phyloP scores from a whole-genome alignment of 2,113 vertebrate species.

The rabbit (Oryctolagus cuniculus) region DNA sequence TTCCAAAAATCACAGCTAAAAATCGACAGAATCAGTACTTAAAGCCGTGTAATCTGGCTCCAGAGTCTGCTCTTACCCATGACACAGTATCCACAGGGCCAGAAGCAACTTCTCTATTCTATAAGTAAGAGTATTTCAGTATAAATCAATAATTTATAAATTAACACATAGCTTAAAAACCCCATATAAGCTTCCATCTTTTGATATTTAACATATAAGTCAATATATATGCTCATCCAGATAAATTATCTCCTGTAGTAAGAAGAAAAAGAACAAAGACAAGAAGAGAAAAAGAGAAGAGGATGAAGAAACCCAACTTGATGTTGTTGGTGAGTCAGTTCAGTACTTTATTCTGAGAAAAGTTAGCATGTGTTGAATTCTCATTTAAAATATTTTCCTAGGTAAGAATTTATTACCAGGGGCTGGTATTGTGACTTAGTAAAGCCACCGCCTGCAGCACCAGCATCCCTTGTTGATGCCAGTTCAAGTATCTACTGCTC shows the following conservation, averaged over 20 bases:
- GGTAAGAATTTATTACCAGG: not conserved
- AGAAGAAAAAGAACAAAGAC: conserved; percentile 94
- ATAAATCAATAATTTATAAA: not conserved
- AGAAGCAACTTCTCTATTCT: not conserved
- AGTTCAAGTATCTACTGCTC: no score
- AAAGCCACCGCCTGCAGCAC: no score
- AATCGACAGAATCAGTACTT: conserved; percentile 3
- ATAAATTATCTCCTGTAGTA: conserved; percentile 73
- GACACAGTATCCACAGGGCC: not conserved
- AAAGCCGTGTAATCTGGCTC: not conserved
- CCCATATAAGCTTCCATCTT: not conserved
- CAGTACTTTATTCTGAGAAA: fast-evolving
- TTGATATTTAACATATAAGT: not conserved
- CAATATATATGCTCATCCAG: not conserved
- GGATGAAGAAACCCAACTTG: conserved; percentile 90
- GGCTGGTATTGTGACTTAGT: no score
- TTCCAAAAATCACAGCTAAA: conserved; percentile 15
- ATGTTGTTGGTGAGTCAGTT: conserved; percentile 91
- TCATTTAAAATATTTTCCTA: conserved; percentile 26
- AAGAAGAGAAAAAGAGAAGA: conserved; percentile 94
- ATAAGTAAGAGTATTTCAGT: not conserved
- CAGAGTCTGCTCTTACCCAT: not conserved
- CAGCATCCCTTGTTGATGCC: no score
- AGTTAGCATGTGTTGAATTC: not conserved
- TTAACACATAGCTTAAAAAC: not conserved